Evolutionary conservation across 64 coral and sea anemone species (phyloP).

Genomic region (Porites lutea): DNA sequence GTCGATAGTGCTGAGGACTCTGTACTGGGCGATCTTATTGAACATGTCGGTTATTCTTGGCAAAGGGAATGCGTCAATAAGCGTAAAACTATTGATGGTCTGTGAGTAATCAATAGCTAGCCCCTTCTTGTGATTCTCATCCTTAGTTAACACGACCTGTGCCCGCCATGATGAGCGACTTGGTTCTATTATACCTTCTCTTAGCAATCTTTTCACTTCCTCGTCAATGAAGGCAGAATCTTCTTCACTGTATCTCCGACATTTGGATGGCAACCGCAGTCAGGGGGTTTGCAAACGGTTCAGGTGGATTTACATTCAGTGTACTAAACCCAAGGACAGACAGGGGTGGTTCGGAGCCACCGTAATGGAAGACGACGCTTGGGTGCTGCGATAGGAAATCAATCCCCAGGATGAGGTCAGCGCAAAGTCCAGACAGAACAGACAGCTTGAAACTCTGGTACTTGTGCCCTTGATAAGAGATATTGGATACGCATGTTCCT

Average conservation of each 20-base stretch:
- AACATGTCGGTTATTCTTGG: conserved; percentile 51
- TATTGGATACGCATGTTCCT: conserved; percentile 12
- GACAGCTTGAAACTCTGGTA: conserved; percentile 25
- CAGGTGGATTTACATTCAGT: conserved; percentile 35
- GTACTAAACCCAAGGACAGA: conserved; percentile 40
- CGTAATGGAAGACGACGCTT: background rate
- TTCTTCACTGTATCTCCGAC: conserved; percentile 34
- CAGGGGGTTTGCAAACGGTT: conserved; percentile 74
- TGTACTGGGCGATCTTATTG: conserved; percentile 64
- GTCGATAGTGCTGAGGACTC: conserved; percentile 45
- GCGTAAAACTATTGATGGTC: conserved; percentile 63
- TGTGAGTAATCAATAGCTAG: conserved; percentile 69
- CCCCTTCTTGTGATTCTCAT: conserved; percentile 73
- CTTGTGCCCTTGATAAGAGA: conserved; percentile 36
- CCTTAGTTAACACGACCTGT: conserved; percentile 67
- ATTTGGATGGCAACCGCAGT: conserved; percentile 45
- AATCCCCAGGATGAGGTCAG: conserved; percentile 61
- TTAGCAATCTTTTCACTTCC: conserved; percentile 60
- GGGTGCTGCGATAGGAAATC: conserved; percentile 62
- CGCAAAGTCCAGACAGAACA: conserved; percentile 60
- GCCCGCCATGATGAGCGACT: conserved; percentile 57
- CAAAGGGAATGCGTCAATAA: conserved; percentile 58
- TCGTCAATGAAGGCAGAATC: conserved; percentile 60
- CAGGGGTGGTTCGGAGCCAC: background rate
- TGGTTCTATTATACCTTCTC: conserved; percentile 72